Percentiles rank a stretch among this genome's conserved stretches.
These are phyloP conservation scores for Parasteatoda tepidariorum DNA, from an alignment of 1,140 invertebrate species.

Conservation along the genomic window DNA sequence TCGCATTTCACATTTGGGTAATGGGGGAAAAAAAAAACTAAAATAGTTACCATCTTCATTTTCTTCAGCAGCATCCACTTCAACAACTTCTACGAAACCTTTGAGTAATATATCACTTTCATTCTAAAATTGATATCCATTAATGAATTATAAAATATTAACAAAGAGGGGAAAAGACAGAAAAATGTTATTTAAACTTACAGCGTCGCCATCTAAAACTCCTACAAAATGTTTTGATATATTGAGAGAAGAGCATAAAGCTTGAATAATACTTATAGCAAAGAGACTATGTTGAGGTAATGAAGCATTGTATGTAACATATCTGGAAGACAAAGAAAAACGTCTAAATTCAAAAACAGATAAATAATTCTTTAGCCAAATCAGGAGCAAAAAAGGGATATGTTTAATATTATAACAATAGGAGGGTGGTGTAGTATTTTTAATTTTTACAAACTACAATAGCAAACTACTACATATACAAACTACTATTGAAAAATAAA, in stretches of 20 bases:
- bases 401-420: not conserved
- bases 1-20: too few relatives aligned
- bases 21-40: too few relatives aligned
- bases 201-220: constrained; percentile 43
- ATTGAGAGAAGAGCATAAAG: constrained; percentile 28
- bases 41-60: constrained; percentile 20
- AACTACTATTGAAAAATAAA: too few relatives aligned
- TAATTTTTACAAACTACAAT: too few relatives aligned
- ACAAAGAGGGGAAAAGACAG: too few relatives aligned
- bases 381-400: not conserved
- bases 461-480: too few relatives aligned
- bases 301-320: constrained; percentile 78
- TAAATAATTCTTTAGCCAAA: too few relatives aligned
- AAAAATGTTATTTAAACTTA: constrained; percentile 24
- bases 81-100: constrained; percentile 89
- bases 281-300: constrained; percentile 77
- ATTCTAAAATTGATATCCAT: constrained; percentile 63
- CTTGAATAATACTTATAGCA: constrained; percentile 77
- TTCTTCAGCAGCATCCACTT: constrained; percentile 73
- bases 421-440: too few relatives aligned
- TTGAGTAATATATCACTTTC: constrained; percentile 73
- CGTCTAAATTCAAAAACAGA: constrained; percentile 16
- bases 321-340: constrained; percentile 67
- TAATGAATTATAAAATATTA: too few relatives aligned
- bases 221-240: constrained; percentile 55